Evolutionary conservation across 2,113 vertebrate species (phyloP).

Genomic region (Pampusana beccarii): DNA sequence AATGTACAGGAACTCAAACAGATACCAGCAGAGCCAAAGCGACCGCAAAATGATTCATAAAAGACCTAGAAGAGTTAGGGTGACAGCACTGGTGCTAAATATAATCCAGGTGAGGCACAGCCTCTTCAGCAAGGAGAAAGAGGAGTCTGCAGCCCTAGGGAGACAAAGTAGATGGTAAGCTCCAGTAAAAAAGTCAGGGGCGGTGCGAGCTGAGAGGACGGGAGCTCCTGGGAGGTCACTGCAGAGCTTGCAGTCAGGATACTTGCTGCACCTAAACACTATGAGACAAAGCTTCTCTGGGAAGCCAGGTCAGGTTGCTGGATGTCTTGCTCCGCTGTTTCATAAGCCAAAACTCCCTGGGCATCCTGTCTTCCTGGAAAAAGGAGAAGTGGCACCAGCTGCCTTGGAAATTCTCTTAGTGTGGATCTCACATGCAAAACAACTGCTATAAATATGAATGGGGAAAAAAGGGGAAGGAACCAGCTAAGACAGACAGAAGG

Average conservation of each 20-base stretch:
- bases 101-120: not conserved
- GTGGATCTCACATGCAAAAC: slow-evolving; percentile 33
- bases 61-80: not conserved
- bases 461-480: slow-evolving; percentile 51
- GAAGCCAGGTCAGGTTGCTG: not conserved
- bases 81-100: slow-evolving; percentile 12
- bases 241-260: not conserved
- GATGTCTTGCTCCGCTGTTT: not conserved
- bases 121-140: not conserved
- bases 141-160: not conserved
- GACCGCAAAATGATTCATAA: slow-evolving; percentile 56
- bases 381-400: slow-evolving; percentile 45
- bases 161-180: not conserved
- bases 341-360: not conserved
- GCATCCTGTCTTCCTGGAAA: not conserved
- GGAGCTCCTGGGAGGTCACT: not conserved
- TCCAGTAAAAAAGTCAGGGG: not conserved
- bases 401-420: slow-evolving; percentile 60
- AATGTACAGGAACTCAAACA: slow-evolving; percentile 37
- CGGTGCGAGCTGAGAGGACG: not conserved
- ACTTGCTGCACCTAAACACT: not conserved
- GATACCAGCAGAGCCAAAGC: slow-evolving; percentile 21
- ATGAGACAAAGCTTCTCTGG: not conserved
- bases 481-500: not conserved
- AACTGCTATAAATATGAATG: slow-evolving; percentile 50